Evolutionary conservation across 2,113 vertebrate genomes (phyloP).

Genomic region (Hyla sarda): DNA sequence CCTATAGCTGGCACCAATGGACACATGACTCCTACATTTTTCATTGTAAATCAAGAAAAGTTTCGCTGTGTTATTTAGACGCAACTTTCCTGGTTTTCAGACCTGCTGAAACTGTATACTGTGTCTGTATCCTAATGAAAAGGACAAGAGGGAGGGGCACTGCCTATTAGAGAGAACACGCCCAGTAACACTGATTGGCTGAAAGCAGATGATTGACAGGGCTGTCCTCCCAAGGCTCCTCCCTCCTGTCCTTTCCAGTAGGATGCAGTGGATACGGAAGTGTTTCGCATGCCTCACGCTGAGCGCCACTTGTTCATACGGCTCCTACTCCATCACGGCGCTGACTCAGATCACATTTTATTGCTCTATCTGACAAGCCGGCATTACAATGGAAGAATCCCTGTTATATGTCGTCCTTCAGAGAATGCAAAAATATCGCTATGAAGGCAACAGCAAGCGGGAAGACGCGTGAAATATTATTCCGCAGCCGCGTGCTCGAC

Average conservation of each 20-base stretch:
- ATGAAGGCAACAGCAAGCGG: background rate
- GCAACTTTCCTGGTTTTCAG: no score
- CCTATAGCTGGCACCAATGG: no score
- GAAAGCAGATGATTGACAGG: background rate
- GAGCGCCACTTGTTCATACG: background rate
- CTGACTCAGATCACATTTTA: background rate
- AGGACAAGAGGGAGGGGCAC: background rate
- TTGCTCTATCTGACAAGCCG: background rate
- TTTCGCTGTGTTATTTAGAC: background rate
- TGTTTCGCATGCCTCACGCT: background rate
- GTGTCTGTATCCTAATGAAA: background rate
- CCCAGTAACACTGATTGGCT: background rate
- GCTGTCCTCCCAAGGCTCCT: background rate
- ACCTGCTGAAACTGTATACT: background rate
- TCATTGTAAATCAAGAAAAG: background rate
- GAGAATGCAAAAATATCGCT: background rate
- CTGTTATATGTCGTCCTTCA: background rate
- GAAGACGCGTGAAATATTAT: background rate
- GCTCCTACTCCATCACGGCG: background rate
- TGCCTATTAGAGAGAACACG: background rate
- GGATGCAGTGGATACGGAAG: background rate
- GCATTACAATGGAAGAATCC: background rate
- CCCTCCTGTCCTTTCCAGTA: background rate
- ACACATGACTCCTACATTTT: background rate
- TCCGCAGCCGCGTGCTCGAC: background rate